Percentiles rank a stretch among this genome's conserved stretches.
Conservation (phyloP, 1,140 invertebrate genomes). For the Cephus cinctus region DNA sequence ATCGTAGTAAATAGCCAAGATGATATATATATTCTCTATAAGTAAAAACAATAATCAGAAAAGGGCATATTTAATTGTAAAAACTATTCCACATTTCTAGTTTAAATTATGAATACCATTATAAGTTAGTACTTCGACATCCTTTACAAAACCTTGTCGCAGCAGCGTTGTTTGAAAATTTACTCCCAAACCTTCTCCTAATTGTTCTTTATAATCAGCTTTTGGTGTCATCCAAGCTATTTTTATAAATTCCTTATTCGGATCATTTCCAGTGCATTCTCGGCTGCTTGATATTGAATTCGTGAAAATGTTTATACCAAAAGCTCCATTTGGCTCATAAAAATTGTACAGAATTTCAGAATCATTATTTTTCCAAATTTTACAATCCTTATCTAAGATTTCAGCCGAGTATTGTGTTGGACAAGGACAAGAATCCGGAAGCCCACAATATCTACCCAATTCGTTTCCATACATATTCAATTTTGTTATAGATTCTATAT, state of each 20-base stretch:
- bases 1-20: conserved; percentile 35
- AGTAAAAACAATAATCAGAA: not conserved
- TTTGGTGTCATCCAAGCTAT: conserved; percentile 22
- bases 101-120: no score
- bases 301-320: conserved; percentile 23
- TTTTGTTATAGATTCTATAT: conserved; percentile 13
- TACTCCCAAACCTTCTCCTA: not conserved
- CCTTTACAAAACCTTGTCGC: conserved; percentile 25
- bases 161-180: not conserved
- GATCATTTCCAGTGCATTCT: conserved; percentile 14
- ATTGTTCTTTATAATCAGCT: not conserved
- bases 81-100: conserved; percentile 5
- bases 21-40: conserved; percentile 27
- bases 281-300: conserved; percentile 20
- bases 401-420: conserved; percentile 26
- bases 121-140: conserved; percentile 25
- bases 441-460: conserved; percentile 27
- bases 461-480: conserved; percentile 26
- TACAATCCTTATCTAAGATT: conserved; percentile 11
- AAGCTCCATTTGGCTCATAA: conserved; percentile 15
- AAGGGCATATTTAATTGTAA: not conserved
- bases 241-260: conserved; percentile 15
- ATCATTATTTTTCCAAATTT: conserved; percentile 7
- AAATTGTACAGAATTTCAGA: conserved; percentile 23
- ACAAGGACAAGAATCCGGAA: conserved; percentile 31